Base-by-base conservation (phyloP, 1,140 invertebrate species). In the Saxidomus purpurata region DNA sequence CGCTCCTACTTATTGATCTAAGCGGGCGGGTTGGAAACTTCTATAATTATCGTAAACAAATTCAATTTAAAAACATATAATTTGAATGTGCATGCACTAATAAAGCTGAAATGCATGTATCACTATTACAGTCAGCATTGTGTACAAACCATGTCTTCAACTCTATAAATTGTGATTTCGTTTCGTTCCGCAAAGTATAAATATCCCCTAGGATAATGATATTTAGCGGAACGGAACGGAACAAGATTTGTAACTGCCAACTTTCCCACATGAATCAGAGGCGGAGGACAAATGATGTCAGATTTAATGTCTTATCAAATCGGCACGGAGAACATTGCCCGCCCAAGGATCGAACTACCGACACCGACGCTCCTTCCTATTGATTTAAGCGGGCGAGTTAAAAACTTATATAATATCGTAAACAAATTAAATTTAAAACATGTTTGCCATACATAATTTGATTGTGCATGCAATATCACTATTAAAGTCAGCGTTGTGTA, bases 401-500 rank as follows among this genome's bases (percentile, higher is more conserved):
- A 59, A 59, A 59, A 3, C 19, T 11, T 22, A 4, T 43, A 8
- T n/a, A n/a, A n/a, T n/a, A 43, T 43, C 15, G 15, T 43, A 43
- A 4, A 43, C 43, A 43, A 43, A 43, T 43, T 43, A 43, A 43
- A 43, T 43, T 43, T 43, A 43, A 15, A 8, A 43, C 43, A 43
- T 43, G 43, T 43, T 43, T 59, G 8, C 8, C 19, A 59, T 59
- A 59, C 19, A 59, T 59, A 59, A 59, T 59, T 59, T 59, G 52
- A 59, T 11, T 11, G 8, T 59, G 19, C 52, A 59, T 59, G 52
- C 52, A 59, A 67, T 67, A 67, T 67, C 13, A 67, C 63, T 67
- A 67, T 36, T 67, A 67, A 3, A 67, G 63, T 67, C 15, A 67
- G 63, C 63, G 19, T 67, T 28, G 63, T 67, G 63, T 67, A 67